Percentiles rank a stretch among this genome's conserved stretches.
These are phyloP conservation scores for Scaptomyza montana DNA, from an alignment of 1,140 invertebrate species.

Conservation along the genomic window DNA sequence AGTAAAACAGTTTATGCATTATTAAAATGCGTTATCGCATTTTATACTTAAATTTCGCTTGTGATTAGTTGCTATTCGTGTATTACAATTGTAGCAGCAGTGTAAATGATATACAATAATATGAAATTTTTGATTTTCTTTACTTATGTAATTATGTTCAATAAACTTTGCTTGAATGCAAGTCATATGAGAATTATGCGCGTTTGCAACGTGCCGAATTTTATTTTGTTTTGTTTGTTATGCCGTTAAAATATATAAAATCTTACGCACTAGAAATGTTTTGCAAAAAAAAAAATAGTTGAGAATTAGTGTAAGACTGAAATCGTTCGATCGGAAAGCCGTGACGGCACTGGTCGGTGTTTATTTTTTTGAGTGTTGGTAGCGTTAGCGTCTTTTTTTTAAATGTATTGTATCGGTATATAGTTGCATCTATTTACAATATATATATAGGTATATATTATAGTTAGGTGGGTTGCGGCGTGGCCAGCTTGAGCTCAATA, in stretches of 20 bases:
- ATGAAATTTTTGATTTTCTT: conserved; percentile 28
- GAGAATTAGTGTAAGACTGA: conserved; percentile 50
- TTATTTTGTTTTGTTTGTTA: conserved; percentile 24
- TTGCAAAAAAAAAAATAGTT: conserved; percentile 60
- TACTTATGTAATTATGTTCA: neutral
- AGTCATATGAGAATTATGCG: conserved; percentile 59
- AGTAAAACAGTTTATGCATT: conserved; percentile 67
- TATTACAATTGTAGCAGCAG: conserved; percentile 51
- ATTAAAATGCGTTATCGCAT: conserved; percentile 49
- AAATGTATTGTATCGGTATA: conserved; percentile 25
- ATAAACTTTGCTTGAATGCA: conserved; percentile 55
- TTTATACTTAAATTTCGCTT: conserved; percentile 56
- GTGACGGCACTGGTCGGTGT: conserved; percentile 55
- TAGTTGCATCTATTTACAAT: conserved; percentile 48
- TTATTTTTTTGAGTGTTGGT: conserved; percentile 31
- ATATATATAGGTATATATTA: conserved; percentile 44
- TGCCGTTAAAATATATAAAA: conserved; percentile 31
- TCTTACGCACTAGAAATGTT: conserved; percentile 62
- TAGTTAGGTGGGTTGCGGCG: conserved; percentile 77
- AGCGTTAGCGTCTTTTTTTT: conserved; percentile 68
- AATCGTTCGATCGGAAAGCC: conserved; percentile 47
- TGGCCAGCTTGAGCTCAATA: conserved; percentile 79
- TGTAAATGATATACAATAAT: conserved; percentile 76
- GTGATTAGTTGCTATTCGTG: conserved; percentile 53
- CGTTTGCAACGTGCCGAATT: conserved; percentile 64